These are phyloP conservation scores for Seriola rivoliana DNA, from an alignment of 2,113 vertebrate species.

Conservation along the genomic window DNA sequence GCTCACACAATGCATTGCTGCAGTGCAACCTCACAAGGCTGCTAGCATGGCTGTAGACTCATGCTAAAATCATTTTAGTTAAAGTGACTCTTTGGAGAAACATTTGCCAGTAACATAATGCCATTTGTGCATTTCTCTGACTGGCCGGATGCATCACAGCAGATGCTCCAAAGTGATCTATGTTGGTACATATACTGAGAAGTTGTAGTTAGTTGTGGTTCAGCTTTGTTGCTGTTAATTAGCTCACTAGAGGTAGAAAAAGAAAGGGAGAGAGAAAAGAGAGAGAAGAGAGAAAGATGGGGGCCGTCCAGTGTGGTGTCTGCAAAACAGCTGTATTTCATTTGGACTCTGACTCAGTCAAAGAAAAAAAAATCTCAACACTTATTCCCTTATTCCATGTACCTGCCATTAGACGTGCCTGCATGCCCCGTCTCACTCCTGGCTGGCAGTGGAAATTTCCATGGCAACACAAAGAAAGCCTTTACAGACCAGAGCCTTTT, in stretches of 20 bases:
- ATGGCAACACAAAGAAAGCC: slow-evolving; percentile 77
- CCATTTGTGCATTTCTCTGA: neutral
- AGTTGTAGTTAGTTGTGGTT: neutral
- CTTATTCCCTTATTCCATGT: slow-evolving; percentile 67
- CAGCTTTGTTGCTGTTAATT: neutral
- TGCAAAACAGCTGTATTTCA: slow-evolving; percentile 83
- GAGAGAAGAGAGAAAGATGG: slow-evolving; percentile 23
- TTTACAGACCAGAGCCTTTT: slow-evolving; percentile 65
- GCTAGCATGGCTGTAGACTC: no score
- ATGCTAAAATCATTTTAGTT: no score
- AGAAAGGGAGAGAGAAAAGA: slow-evolving; percentile 18
- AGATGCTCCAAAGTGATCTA: neutral
- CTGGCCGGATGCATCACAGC: neutral
- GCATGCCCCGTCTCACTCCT: slow-evolving; percentile 54
- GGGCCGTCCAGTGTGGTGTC: slow-evolving; percentile 56
- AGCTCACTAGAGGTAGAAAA: slow-evolving; percentile 4
- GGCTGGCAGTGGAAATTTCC: slow-evolving; percentile 80
- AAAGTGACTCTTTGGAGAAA: neutral
- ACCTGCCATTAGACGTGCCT: slow-evolving; percentile 75
- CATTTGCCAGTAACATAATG: neutral
- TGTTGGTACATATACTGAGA: neutral
- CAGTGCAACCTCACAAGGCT: no score
- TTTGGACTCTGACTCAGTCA: slow-evolving; percentile 76
- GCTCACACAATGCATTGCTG: no score
- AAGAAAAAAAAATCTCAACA: slow-evolving; percentile 63